phyloP scores from a whole-genome alignment of 2,113 vertebrate species.

The Herpailurus yagouaroundi region DNA sequence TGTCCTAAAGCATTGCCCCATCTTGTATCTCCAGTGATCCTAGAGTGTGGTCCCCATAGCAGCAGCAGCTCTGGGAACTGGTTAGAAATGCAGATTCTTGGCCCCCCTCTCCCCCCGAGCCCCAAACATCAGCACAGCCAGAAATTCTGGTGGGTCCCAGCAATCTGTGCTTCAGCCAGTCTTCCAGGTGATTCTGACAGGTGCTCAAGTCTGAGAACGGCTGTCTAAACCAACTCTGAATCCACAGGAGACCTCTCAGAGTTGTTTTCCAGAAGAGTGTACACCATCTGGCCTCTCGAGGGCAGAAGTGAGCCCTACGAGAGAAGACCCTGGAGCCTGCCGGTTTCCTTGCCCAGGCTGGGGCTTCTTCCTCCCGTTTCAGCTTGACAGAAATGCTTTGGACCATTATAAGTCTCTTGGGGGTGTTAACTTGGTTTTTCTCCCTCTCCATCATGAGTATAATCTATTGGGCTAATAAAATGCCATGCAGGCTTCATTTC shows the following conservation, averaged over 20 bases:
- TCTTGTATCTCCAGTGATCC: background rate
- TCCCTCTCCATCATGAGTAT: background rate
- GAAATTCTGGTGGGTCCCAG: background rate
- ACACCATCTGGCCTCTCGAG: background rate
- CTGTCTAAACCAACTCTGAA: background rate
- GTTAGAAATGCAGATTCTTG: background rate
- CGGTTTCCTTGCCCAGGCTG: background rate
- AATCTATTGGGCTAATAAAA: conserved; percentile 66
- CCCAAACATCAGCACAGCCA: background rate
- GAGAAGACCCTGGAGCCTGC: background rate
- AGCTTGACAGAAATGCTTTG: background rate
- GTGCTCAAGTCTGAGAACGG: background rate
- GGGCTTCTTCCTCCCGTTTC: background rate
- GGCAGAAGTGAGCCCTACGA: background rate
- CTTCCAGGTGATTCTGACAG: background rate
- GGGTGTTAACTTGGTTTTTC: background rate
- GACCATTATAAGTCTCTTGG: background rate
- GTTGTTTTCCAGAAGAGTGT: background rate
- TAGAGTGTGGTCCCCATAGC: background rate
- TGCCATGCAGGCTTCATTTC: conserved; percentile 47
- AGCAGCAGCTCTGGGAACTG: background rate
- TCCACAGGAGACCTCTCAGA: background rate
- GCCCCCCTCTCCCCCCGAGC: too few species aligned
- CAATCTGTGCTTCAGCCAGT: background rate
- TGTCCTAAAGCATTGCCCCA: background rate